Evolutionary conservation across 1,140 invertebrate genomes (phyloP).

Genomic region (Zaprionus gabonicus): DNA sequence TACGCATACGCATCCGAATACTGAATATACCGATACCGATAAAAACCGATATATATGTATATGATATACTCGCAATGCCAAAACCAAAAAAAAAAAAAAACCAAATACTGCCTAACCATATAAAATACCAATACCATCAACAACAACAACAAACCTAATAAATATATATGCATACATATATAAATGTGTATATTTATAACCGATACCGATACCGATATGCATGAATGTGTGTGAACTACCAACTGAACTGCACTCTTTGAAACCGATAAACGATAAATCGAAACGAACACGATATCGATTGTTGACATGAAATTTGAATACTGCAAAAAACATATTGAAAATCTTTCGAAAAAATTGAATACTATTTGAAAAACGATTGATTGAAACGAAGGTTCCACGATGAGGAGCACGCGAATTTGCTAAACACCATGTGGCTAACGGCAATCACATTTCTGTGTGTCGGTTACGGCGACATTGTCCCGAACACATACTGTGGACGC

Average conservation of each 20-base stretch:
- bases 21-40: constrained; percentile 60
- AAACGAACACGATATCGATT: constrained; percentile 14
- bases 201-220: constrained; percentile 2
- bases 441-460: constrained; percentile 94
- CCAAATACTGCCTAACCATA: constrained; percentile 14
- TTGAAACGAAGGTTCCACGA: constrained; percentile 90
- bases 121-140: constrained; percentile 13
- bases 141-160: constrained; percentile 19
- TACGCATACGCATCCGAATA: constrained; percentile 67
- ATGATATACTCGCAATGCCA: constrained; percentile 54
- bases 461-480: constrained; percentile 95
- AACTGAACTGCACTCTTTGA: constrained; percentile 33
- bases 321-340: neutral
- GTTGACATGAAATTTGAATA: neutral
- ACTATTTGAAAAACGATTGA: constrained; percentile 7
- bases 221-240: constrained; percentile 10
- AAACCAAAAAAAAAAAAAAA: constrained; percentile 34
- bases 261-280: constrained; percentile 13
- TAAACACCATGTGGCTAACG: constrained; percentile 97
- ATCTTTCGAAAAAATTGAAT: neutral
- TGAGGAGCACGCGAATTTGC: constrained; percentile 94
- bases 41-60: constrained; percentile 47
- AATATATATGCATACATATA: constrained; percentile 1
- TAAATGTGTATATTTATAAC: constrained; percentile 14
- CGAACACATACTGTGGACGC: constrained; percentile 96